These are phyloP conservation scores for Thamnophis elegans DNA, from an alignment of 2,797 vertebrate genomes.

Conservation along the genomic window DNA sequence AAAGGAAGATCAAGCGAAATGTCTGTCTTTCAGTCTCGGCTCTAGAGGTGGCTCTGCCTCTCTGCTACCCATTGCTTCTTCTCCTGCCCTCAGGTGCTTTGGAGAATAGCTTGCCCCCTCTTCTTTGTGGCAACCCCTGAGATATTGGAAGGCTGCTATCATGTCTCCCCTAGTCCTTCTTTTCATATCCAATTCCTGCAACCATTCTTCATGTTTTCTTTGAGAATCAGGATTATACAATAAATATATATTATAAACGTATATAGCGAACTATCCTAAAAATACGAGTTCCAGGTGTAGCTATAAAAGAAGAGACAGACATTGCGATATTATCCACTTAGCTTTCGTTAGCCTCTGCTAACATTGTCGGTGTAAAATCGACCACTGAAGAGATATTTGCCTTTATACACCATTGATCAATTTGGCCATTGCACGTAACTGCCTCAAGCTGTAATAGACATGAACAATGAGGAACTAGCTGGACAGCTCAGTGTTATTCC, in stretches of 20 bases:
- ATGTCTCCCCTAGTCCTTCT: not conserved
- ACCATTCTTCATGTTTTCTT: not conserved
- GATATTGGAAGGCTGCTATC: not conserved
- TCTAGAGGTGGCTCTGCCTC: not conserved
- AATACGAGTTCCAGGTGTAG: too few species aligned
- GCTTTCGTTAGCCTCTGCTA: too few species aligned
- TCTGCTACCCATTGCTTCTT: not conserved
- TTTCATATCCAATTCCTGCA: not conserved
- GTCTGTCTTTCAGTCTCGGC: not conserved
- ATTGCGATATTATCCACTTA: too few species aligned
- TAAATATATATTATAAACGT: not conserved
- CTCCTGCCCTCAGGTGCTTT: not conserved
- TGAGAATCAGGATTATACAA: not conserved
- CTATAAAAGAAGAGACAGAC: too few species aligned
- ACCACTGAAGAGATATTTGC: too few species aligned
- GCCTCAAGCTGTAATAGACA: too few species aligned
- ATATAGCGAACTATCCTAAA: too few species aligned
- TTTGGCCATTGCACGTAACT: too few species aligned
- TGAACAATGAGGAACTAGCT: too few species aligned
- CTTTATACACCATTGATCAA: too few species aligned
- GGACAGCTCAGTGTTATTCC: too few species aligned
- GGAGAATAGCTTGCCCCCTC: not conserved
- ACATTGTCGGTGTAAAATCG: too few species aligned
- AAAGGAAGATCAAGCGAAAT: not conserved
- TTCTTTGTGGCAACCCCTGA: not conserved